Conservation (phyloP, 2,888 invertebrate species). For the Pimpla rufipes region DNA sequence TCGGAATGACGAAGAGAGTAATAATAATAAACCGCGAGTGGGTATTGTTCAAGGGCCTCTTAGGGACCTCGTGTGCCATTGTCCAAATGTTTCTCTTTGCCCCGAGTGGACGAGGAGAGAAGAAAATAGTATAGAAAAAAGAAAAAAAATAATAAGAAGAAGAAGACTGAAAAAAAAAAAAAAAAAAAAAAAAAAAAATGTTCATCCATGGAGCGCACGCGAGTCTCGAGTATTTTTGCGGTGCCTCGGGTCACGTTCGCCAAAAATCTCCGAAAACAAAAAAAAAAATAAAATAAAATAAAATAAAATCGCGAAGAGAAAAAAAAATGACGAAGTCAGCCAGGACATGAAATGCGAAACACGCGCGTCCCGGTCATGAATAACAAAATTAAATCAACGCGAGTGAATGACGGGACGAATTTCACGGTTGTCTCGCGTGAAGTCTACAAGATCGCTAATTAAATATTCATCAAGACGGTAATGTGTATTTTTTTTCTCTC, state of each 20-base stretch:
- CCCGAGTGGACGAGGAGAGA: constrained; percentile 30
- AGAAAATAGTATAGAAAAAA: not conserved
- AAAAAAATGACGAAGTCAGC: not conserved
- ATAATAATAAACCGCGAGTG: constrained; percentile 62
- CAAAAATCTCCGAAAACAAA: constrained; percentile 7
- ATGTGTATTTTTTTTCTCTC: not conserved
- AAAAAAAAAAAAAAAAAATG: constrained; percentile 27
- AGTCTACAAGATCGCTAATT: constrained; percentile 54
- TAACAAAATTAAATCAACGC: constrained; percentile 3
- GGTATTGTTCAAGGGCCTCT: constrained; percentile 23
- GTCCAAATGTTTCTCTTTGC: constrained; percentile 60
- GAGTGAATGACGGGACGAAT: constrained; percentile 37
- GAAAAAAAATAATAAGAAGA: not conserved
- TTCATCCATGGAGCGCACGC: constrained; percentile 48
- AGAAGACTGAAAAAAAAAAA: constrained; percentile 17
- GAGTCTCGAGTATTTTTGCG: constrained; percentile 46
- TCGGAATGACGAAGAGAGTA: constrained; percentile 25
- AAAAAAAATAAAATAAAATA: not conserved
- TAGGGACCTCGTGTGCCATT: constrained; percentile 53
- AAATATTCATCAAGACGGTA: constrained; percentile 55
- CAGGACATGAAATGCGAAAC: constrained; percentile 10
- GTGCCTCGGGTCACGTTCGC: constrained; percentile 23
- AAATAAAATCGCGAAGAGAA: not conserved
- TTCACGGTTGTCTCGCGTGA: constrained; percentile 30
- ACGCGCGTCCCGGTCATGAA: not conserved